Evolutionary conservation across 2,888 invertebrate genomes (phyloP), one percentile per base, ranked within the genome.

Genomic region (Morinoia aosen): DNA sequence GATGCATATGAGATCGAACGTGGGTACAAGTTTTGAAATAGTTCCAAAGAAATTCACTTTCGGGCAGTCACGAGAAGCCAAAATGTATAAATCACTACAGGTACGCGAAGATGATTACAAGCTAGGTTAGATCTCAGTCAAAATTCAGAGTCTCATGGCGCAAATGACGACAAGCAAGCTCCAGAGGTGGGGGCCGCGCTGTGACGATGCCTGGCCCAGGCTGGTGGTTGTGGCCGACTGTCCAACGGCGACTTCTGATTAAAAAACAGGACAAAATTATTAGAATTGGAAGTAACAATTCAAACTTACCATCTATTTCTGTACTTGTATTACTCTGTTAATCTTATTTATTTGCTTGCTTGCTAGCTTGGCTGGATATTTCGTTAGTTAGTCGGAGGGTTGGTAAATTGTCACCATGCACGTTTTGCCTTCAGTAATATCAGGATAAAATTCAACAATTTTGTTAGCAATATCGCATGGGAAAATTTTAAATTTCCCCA

Each of bases 101-200:
- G 90, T 90, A 90, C 90, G 90, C 48, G 19, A 40, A 40, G 90
- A 40, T 90, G 90, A 90, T 90, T 90, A 90, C 61, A 90, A 90
- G 39, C 48, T 90, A 90, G 48, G 39, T 90, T 40, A 39, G 90
- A 40, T 48, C 40, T 48, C 90, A 16, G 40, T 16, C 40, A 39
- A 39, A 90, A 90, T 93, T 93, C 93, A 93, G 93, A 93, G 93
- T 57, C 93, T 93, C 11, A 57, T 57, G 93, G 93, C 93, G 16
- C 93, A 93, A 33, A 93, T 7, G 33, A 93, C 57, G 48, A 33
- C 93, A 12, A 93, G 33, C 14, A 93, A 12, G 12, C 39, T 39
- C 93, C 93, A 93, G 16, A 90, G 93, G 33, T 12, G 57, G 7
- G 93, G 93, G 93, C 25, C 12, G 14, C 58, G n/a, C 16, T 33